These are phyloP conservation scores for Napeogenes sylphis DNA, from an alignment of 2,888 invertebrate genomes.

Conservation along the genomic window DNA sequence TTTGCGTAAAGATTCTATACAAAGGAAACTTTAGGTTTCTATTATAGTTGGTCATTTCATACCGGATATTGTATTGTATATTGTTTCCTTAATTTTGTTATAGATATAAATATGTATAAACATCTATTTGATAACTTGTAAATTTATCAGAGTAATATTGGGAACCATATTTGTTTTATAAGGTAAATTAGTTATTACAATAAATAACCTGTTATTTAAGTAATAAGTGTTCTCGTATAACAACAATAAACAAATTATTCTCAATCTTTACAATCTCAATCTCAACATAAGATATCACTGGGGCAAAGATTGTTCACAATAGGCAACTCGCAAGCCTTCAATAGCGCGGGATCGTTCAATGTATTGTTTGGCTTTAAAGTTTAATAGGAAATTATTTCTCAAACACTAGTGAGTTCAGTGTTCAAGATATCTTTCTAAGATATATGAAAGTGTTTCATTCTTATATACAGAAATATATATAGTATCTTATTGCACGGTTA, in stretches of 20 bases:
- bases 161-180: too few relatives aligned
- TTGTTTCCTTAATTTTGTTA: neutral
- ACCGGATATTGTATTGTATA: slow-evolving; percentile 5
- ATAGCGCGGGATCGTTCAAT: slow-evolving; percentile 23
- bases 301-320: slow-evolving; percentile 19
- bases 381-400: slow-evolving; percentile 30
- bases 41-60: slow-evolving; percentile 2
- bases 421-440: slow-evolving; percentile 8
- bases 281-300: neutral
- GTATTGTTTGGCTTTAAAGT: slow-evolving; percentile 31
- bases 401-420: slow-evolving; percentile 11
- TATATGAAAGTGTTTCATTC: too few relatives aligned
- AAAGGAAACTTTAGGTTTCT: slow-evolving; percentile 2
- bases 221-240: too few relatives aligned
- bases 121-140: too few relatives aligned
- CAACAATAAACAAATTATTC: too few relatives aligned
- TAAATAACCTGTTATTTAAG: too few relatives aligned
- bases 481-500: too few relatives aligned
- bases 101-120: neutral
- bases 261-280: too few relatives aligned
- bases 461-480: too few relatives aligned
- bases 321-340: slow-evolving; percentile 22
- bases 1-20: slow-evolving; percentile 1
- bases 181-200: too few relatives aligned
- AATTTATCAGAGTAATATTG: too few relatives aligned